Base-by-base conservation (phyloP, 1,140 invertebrate species). In the Tyrophagus putrescentiae region DNA sequence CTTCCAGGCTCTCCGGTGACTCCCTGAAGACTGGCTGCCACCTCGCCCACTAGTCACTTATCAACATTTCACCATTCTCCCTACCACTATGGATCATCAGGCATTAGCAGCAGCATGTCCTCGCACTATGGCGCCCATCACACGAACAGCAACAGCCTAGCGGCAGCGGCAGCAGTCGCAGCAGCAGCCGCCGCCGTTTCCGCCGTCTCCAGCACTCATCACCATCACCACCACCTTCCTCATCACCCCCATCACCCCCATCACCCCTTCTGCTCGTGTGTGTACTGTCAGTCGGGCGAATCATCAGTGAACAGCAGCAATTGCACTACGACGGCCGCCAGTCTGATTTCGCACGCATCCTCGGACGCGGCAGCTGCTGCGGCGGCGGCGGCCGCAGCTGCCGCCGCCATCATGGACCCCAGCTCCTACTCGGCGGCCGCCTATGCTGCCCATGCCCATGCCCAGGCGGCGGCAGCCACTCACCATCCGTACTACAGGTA, bases 401-500 rank as follows among this genome's bases (percentile, higher is more conserved):
- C 56, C 7, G 56, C 56, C 9, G 58, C 58, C 16, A 53, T 60
- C 50, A 60, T 60, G 58, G 58, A 60, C 58, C 58, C 58, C 7
- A 60, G 36, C 32, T 32, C 9, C 23, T 60, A 60, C 44, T 32
- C 9, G 16, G 21, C 58, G 5, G n/a, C n/a, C n/a, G n/a, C n/a
- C n/a, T n/a, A n/a, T n/a, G n/a, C n/a, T n/a, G n/a, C n/a, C n/a
- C 57, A 60, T 60, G 27, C 28, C 18, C 32, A 60, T 60, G 50
- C 50, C n/a, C 58, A n/a, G n/a, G n/a, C n/a, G n/a, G n/a, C n/a
- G n/a, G n/a, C n/a, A n/a, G n/a, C n/a, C n/a, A n/a, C n/a, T n/a
- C n/a, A n/a, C n/a, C n/a, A 60, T 58, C 58, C 58, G n/a, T 60
- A 60, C 28, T 60, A 60, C 58, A 60, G 58, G 58, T 60, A 58